A percentile compares a stretch with the other conserved stretches of the same genome.
These are phyloP conservation scores for Sus scrofa DNA, from an alignment of 2,113 vertebrate genomes.

Conservation along the genomic window T2T-Sscrofa CM000819.6:23365501-23366000, in stretches of 20 bases:
- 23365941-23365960: background rate
- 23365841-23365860: background rate
- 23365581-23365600: conserved; percentile 65
- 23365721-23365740: conserved; percentile 70
- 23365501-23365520: conserved; percentile 77
- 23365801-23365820: background rate
- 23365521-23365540: conserved; percentile 86
- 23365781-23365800: background rate
- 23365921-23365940: background rate
- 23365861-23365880: conserved; percentile 33
- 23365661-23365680: conserved; percentile 44
- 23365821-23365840: background rate
- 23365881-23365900: background rate
- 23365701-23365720: conserved; percentile 65
- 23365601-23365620: conserved; percentile 24
- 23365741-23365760: conserved; percentile 64
- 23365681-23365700: conserved; percentile 55
- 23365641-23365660: conserved; percentile 7
- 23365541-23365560: conserved; percentile 83
- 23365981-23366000: background rate
- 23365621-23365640: conserved; percentile 45
- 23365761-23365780: background rate
- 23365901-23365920: conserved; percentile 13
- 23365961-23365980: background rate
- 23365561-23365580: conserved; percentile 76